These are phyloP conservation scores for Amphibalanus amphitrite DNA, from an alignment of 1,140 invertebrate genomes.

Conservation along the genomic window DNA sequence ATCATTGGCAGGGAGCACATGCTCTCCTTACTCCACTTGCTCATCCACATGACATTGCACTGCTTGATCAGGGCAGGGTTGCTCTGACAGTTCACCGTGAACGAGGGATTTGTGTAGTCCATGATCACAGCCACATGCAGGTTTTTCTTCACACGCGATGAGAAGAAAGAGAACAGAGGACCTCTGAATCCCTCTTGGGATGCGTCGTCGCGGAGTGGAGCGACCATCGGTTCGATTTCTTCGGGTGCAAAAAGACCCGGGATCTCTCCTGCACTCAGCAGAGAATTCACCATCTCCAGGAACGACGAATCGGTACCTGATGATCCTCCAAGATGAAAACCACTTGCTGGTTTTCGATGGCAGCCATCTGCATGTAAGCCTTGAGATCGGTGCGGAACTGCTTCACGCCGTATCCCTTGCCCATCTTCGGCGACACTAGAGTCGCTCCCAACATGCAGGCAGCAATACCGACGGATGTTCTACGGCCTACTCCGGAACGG, in stretches of 20 bases:
- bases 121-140: slow-evolving; percentile 69
- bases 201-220: slow-evolving; percentile 47
- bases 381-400: slow-evolving; percentile 47
- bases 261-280: slow-evolving; percentile 52
- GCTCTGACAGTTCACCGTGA: slow-evolving; percentile 47
- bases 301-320: slow-evolving; percentile 48
- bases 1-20: too few relatives aligned
- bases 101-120: slow-evolving; percentile 49
- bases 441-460: slow-evolving; percentile 49
- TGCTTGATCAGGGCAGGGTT: slow-evolving; percentile 64
- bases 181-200: slow-evolving; percentile 50
- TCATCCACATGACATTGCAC: slow-evolving; percentile 55
- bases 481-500: slow-evolving; percentile 53
- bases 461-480: slow-evolving; percentile 51
- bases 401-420: slow-evolving; percentile 36
- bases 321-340: slow-evolving; percentile 70
- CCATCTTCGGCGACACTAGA: slow-evolving; percentile 41
- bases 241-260: slow-evolving; percentile 62
- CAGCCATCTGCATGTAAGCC: slow-evolving; percentile 53
- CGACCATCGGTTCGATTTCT: slow-evolving; percentile 56
- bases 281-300: slow-evolving; percentile 46
- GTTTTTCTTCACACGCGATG: slow-evolving; percentile 56
- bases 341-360: slow-evolving; percentile 56
- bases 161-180: slow-evolving; percentile 48
- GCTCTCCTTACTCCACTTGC: slow-evolving; percentile 33